phyloP scores from a whole-genome alignment of 2,113 vertebrate genomes.

The Dasyprocta punctata region DNA sequence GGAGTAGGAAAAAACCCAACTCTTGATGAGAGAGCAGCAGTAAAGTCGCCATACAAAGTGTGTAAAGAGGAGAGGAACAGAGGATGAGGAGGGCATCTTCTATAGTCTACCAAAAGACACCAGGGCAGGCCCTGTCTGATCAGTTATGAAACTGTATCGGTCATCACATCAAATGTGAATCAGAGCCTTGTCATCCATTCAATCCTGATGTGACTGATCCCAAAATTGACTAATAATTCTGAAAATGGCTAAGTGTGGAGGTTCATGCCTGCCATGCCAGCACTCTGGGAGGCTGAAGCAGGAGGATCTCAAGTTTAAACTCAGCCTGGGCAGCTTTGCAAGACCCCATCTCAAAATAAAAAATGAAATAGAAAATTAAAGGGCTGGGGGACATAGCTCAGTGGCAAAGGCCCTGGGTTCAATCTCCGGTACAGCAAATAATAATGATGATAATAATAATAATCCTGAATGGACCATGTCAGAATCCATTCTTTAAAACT shows the following conservation, averaged over 20 bases:
- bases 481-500: not conserved
- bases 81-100: too few relatives aligned
- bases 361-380: not conserved
- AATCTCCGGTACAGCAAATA: not conserved
- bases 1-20: not conserved
- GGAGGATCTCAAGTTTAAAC: not conserved
- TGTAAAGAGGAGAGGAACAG: too few relatives aligned
- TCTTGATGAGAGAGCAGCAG: not conserved
- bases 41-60: too few relatives aligned
- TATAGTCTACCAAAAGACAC: too few relatives aligned
- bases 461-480: not conserved
- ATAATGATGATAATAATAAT: not conserved
- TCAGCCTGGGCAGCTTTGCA: not conserved
- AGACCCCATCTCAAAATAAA: not conserved
- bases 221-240: not conserved
- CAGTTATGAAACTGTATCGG: too few relatives aligned
- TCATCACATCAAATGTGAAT: not conserved
- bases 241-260: not conserved
- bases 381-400: not conserved
- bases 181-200: not conserved
- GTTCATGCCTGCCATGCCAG: not conserved
- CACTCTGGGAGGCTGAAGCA: not conserved
- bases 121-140: too few relatives aligned
- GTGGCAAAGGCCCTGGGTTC: not conserved
- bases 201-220: not conserved